A percentile compares a stretch with the other conserved stretches of the same genome.
Evolutionary conservation across 2,113 vertebrate genomes (phyloP).

Genomic region (Parus major): DNA sequence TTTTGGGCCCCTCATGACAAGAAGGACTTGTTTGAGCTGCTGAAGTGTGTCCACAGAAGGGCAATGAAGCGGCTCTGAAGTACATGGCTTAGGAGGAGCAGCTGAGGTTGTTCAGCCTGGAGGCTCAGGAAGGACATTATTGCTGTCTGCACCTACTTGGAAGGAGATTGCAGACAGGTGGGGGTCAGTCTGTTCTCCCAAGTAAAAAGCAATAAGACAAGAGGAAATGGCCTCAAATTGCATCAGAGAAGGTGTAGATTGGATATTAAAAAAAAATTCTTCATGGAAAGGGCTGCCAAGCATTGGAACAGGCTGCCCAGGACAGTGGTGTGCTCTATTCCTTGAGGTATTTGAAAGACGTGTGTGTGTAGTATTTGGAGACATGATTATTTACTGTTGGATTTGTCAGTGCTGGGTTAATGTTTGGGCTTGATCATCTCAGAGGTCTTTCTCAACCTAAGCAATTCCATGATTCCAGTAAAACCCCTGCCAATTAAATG

Average conservation of each 20-base stretch:
- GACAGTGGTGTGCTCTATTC: neutral
- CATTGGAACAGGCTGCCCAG: neutral
- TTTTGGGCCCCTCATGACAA: neutral
- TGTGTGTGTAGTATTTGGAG: no score
- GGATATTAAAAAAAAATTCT: neutral
- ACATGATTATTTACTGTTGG: neutral
- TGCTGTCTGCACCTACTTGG: neutral
- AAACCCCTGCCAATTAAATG: neutral
- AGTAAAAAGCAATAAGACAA: neutral
- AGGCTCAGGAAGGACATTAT: neutral
- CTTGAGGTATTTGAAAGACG: neutral
- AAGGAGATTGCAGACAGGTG: neutral
- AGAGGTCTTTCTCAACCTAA: neutral
- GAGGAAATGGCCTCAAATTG: neutral
- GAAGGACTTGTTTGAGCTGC: neutral
- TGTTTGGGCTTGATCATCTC: neutral
- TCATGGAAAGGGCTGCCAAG: neutral
- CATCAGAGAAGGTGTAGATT: neutral
- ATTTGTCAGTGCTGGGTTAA: neutral
- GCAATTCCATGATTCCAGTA: neutral
- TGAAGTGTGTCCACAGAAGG: neutral
- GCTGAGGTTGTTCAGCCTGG: neutral
- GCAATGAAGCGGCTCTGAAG: neutral
- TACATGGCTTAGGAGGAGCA: fast-evolving
- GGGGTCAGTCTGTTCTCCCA: neutral